Base-by-base conservation (phyloP, 2,113 vertebrate species). In the Vimba vimba region DNA sequence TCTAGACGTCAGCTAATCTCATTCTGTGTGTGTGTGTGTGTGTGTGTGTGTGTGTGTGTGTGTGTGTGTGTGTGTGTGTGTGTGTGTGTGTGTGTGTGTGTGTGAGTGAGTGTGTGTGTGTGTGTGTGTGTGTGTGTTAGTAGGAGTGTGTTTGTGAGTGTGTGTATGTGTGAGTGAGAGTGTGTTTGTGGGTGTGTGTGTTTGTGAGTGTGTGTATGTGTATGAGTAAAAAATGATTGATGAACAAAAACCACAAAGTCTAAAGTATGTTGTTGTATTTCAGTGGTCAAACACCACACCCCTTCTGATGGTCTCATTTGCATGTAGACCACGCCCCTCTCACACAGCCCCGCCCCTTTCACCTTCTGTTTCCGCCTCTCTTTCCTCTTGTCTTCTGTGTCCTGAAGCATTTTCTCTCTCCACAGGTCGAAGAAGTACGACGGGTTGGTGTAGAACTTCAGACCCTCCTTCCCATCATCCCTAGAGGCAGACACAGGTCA, bases 401-500 rank as follows among this genome's bases (percentile, higher is more conserved):
- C 98, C 93, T 99, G 98, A 88, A 99, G 92, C 98, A 99, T 99
- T 93, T 99, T 99, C 95, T 99, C 98, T 90, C 98, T 96, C 98
- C 98, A 99, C 57, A 99, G 94, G 90, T 99, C 98, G 80, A 99
- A 99, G 95, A 99, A 99, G 93, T 99, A 99, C 0, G 98, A 99
- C 57, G 98, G 98, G 92, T 99, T 98, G 68, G 98, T 99, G 91
- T 99, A 99, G 93, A 99, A 99, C 90, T 99, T 99, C 79, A 99
- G 95, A 66, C 97, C 97, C 66, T 99, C 96, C 91, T 99, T 99
- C 77, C 98, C 97, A 87, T 99, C 98, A 86, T 99, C 98, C 93
- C 98, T 99, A 93, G 85, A 92, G 91, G 81, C 81, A 0, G 12
- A 71, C 66, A 52, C n/a, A 84, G 13, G 71, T 4, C 57, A 36